A percentile compares a stretch with the other conserved stretches of the same genome.
These are phyloP conservation scores for Drosophila melanica DNA, from an alignment of 1,140 invertebrate species.

Conservation along the genomic window DNA sequence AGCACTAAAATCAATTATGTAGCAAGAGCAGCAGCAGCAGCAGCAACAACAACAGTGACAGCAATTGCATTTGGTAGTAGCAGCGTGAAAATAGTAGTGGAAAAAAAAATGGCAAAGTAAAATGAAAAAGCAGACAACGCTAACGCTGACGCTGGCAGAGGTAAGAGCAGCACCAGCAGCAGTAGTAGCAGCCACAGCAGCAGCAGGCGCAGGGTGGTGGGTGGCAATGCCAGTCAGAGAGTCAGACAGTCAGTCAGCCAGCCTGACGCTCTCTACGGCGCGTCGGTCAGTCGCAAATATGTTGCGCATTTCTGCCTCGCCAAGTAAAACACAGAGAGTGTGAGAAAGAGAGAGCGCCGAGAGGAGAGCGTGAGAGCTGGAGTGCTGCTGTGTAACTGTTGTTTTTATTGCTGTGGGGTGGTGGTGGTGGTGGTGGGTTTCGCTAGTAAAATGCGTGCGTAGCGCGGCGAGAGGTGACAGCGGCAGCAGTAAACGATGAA, in stretches of 20 bases:
- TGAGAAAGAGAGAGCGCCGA: constrained; percentile 16
- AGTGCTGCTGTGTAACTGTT: constrained; percentile 70
- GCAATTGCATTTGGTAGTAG: constrained; percentile 50
- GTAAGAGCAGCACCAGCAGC: constrained; percentile 12
- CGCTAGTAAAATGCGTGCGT: constrained; percentile 73
- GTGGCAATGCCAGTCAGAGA: constrained; percentile 33
- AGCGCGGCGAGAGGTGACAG: constrained; percentile 42
- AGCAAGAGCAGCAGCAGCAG: constrained; percentile 65
- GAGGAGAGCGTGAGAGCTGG: constrained; percentile 18
- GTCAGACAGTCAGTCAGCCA: constrained; percentile 34
- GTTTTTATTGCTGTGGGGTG: constrained; percentile 57
- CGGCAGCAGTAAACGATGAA: constrained; percentile 73
- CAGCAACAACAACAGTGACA: constrained; percentile 29
- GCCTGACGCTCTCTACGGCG: constrained; percentile 37
- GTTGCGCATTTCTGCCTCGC: constrained; percentile 69
- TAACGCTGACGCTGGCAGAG: constrained; percentile 40
- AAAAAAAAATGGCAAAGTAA: constrained; percentile 65
- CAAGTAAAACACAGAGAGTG: constrained; percentile 16
- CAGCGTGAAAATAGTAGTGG: constrained; percentile 79
- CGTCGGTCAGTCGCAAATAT: constrained; percentile 76
- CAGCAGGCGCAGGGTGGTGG: constrained; percentile 38
- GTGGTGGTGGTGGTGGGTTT: constrained; percentile 26
- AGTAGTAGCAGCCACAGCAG: constrained; percentile 4
- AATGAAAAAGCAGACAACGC: constrained; percentile 59
- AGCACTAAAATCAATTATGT: constrained; percentile 82